A percentile compares a stretch with the other conserved stretches of the same genome.
These are phyloP conservation scores for Pantherophis vulpinus DNA, from an alignment of 2,797 vertebrate species.

Conservation along the genomic window DNA sequence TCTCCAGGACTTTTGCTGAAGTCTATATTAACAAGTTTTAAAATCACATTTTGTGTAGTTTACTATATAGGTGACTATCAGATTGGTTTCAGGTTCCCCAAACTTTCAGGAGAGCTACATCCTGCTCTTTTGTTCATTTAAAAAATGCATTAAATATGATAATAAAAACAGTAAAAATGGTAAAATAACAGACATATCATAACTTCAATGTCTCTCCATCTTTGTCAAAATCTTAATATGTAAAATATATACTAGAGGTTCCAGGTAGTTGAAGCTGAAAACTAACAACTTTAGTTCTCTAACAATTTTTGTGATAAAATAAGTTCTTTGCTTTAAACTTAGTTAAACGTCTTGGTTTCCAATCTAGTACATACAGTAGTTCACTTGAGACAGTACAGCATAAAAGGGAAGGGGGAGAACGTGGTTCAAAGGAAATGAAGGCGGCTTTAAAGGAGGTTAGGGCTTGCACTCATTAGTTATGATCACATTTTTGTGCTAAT, in stretches of 20 bases:
- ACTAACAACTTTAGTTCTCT: neutral
- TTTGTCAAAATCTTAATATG: neutral
- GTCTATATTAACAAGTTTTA: neutral
- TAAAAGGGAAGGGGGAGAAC: neutral
- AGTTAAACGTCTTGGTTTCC: neutral
- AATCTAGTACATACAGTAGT: neutral
- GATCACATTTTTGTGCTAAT: neutral
- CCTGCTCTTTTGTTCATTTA: neutral
- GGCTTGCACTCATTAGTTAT: neutral
- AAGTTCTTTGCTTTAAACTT: neutral
- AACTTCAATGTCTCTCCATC: neutral
- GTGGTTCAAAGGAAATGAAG: neutral
- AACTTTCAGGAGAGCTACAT: neutral
- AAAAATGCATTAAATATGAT: neutral
- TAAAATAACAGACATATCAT: neutral
- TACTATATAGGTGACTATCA: neutral
- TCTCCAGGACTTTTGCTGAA: neutral
- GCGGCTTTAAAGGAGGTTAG: neutral
- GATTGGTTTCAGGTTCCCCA: neutral
- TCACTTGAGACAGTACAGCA: neutral
- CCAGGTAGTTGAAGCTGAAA: neutral
- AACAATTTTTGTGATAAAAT: neutral
- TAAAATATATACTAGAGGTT: neutral
- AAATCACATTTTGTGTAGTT: neutral
- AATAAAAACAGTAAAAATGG: neutral